Percentiles rank a stretch among this genome's conserved stretches.
Evolutionary conservation across 2,888 invertebrate genomes (phyloP).

Genomic region (Stenichneumon culpator): DNA sequence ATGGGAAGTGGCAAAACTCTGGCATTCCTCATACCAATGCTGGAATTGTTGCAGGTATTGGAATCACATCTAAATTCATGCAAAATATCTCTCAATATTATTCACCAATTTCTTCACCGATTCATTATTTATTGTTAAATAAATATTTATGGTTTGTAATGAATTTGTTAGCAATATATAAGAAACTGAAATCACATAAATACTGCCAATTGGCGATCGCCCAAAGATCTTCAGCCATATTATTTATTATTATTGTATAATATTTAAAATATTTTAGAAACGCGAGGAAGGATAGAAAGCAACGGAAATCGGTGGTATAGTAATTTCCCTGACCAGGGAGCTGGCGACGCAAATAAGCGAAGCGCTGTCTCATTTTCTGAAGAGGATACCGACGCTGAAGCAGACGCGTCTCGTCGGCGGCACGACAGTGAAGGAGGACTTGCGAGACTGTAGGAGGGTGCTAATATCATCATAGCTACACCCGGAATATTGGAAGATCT

Average conservation of each 20-base stretch:
- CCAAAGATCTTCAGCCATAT: too few relatives aligned
- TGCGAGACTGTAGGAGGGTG: conserved; percentile 89
- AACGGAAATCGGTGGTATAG: conserved; percentile 94
- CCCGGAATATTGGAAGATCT: conserved; percentile 97
- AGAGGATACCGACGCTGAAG: conserved; percentile 85
- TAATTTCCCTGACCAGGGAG: conserved; percentile 98
- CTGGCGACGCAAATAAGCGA: conserved; percentile 95
- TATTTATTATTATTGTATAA: neutral
- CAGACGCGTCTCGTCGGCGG: conserved; percentile 93
- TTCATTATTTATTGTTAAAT: too few relatives aligned
- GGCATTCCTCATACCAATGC: conserved; percentile 96
- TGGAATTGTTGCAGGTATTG: conserved; percentile 91
- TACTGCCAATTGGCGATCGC: too few relatives aligned
- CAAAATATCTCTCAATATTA: conserved; percentile 70
- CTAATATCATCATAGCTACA: conserved; percentile 96
- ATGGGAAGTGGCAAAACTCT: conserved; percentile 99
- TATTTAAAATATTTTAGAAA: conserved; percentile 82
- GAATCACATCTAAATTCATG: conserved; percentile 35
- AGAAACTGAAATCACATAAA: too few relatives aligned
- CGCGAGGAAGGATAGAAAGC: conserved; percentile 89
- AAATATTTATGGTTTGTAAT: too few relatives aligned
- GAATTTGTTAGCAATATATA: too few relatives aligned
- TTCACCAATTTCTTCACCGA: too few relatives aligned
- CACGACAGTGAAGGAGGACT: conserved; percentile 92
- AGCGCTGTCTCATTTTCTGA: conserved; percentile 87